These are phyloP conservation scores for Ctenicera cuprea DNA, from an alignment of 2,888 invertebrate genomes.

Conservation along the genomic window DNA sequence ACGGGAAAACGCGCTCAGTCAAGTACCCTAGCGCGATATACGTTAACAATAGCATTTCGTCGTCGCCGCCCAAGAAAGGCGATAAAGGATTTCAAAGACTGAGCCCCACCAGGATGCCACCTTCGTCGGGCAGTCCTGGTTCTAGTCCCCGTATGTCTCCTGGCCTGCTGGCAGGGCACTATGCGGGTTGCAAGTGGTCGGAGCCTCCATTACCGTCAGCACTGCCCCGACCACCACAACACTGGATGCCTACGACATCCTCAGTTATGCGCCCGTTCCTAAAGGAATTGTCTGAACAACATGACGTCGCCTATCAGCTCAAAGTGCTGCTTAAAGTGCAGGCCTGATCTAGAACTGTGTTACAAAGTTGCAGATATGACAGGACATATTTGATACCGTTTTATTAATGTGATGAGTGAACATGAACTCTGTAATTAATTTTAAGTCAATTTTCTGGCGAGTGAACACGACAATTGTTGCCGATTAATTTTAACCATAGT, in stretches of 20 bases:
- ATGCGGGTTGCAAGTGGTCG: slow-evolving; percentile 82
- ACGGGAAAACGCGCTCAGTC: slow-evolving; percentile 49
- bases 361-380: slow-evolving; percentile 59
- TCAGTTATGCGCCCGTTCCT: slow-evolving; percentile 73
- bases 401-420: slow-evolving; percentile 67
- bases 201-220: slow-evolving; percentile 84
- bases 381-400: slow-evolving; percentile 66
- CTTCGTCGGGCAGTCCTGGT: slow-evolving; percentile 51
- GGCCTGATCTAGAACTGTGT: slow-evolving; percentile 67
- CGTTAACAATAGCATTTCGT: slow-evolving; percentile 54
- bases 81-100: slow-evolving; percentile 52
- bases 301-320: slow-evolving; percentile 68
- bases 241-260: slow-evolving; percentile 83
- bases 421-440: slow-evolving; percentile 58
- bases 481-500: slow-evolving; percentile 42
- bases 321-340: slow-evolving; percentile 72
- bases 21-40: slow-evolving; percentile 57
- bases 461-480: slow-evolving; percentile 71
- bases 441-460: slow-evolving; percentile 69
- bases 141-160: slow-evolving; percentile 66
- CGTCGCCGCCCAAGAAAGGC: slow-evolving; percentile 51
- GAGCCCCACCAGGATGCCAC: slow-evolving; percentile 59
- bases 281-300: slow-evolving; percentile 66
- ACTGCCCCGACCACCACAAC: slow-evolving; percentile 82
- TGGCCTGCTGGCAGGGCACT: slow-evolving; percentile 72